Evolutionary conservation across 2,113 vertebrate species (phyloP).

Genomic region (Scomber japonicus): DNA sequence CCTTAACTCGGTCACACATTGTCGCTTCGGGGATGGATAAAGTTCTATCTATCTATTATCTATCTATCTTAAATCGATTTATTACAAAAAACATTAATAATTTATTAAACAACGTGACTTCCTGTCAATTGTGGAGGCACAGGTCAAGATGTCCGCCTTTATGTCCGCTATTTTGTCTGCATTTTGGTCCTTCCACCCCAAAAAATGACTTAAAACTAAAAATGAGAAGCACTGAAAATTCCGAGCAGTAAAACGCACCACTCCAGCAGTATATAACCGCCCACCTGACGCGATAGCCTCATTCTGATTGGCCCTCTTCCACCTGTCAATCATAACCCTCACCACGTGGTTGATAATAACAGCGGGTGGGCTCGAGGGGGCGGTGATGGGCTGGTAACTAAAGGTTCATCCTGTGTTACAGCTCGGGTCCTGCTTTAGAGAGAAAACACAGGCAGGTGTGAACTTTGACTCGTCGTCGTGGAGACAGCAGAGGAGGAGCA

Average conservation of each 20-base stretch:
- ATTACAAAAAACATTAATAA: too few species aligned
- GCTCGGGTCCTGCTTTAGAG: background rate
- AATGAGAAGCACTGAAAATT: background rate
- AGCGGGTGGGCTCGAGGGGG: conserved; percentile 61
- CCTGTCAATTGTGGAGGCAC: too few species aligned
- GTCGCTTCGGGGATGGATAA: too few species aligned
- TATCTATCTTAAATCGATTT: too few species aligned
- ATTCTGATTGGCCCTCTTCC: conserved; percentile 19
- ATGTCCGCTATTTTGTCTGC: too few species aligned
- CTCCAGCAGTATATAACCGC: background rate
- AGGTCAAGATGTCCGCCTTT: too few species aligned
- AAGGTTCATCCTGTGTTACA: conserved; percentile 8
- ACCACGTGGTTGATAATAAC: conserved; percentile 68
- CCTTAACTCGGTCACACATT: too few species aligned
- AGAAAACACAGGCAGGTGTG: conserved; percentile 6
- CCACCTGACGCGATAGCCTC: background rate
- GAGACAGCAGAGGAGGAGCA: conserved; percentile 20
- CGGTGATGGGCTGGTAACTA: conserved; percentile 37
- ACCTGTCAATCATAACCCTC: conserved; percentile 44
- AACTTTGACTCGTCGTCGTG: conserved; percentile 15
- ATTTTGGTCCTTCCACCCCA: too few species aligned
- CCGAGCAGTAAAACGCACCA: conserved; percentile 16
- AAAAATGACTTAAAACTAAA: too few species aligned
- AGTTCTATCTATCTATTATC: too few species aligned
- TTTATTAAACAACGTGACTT: too few species aligned